A percentile compares a stretch with the other conserved stretches of the same genome.
Conservation (phyloP, 1,140 invertebrate species). For the Neodiprion lecontei region DNA sequence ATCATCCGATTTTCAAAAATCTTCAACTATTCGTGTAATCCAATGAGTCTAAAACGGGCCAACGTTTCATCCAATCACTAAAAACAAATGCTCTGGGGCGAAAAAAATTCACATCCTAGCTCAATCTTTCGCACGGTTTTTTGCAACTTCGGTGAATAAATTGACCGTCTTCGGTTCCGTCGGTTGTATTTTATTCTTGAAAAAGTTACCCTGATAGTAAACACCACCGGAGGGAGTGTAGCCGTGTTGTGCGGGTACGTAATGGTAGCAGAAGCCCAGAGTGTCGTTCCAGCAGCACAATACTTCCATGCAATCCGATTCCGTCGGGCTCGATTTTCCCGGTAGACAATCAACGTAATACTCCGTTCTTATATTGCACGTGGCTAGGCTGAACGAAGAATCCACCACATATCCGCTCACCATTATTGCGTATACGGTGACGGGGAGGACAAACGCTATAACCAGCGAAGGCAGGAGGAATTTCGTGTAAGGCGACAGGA, state of each 20-base stretch:
- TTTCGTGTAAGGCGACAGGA: constrained; percentile 30
- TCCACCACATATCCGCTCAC: constrained; percentile 10
- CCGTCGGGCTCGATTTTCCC: constrained; percentile 14
- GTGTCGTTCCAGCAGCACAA: constrained; percentile 35
- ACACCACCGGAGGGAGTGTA: constrained; percentile 19
- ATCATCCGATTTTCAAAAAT: too few relatives aligned
- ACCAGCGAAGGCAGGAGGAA: constrained; percentile 33
- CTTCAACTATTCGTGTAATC: too few relatives aligned
- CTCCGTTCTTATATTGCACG: constrained; percentile 28
- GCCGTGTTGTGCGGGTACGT: constrained; percentile 32
- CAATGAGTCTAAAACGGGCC: too few relatives aligned
- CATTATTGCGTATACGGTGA: constrained; percentile 26
- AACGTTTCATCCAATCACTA: too few relatives aligned
- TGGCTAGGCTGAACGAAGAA: constrained; percentile 8
- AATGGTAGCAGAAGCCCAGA: constrained; percentile 31
- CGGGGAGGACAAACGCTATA: constrained; percentile 26
- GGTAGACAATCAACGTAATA: constrained; percentile 36
- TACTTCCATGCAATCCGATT: constrained; percentile 25
- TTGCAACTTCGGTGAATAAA: too few relatives aligned
- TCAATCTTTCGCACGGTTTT: too few relatives aligned
- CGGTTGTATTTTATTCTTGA: too few relatives aligned
- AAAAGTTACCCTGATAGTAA: background rate
- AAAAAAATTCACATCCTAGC: too few relatives aligned
- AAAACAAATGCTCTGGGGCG: too few relatives aligned
- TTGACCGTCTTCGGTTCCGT: too few relatives aligned